A percentile compares a stretch with the other conserved stretches of the same genome.
These are phyloP conservation scores for Fistularia commersonii DNA, from an alignment of 2,797 vertebrate genomes.

Conservation along the genomic window DNA sequence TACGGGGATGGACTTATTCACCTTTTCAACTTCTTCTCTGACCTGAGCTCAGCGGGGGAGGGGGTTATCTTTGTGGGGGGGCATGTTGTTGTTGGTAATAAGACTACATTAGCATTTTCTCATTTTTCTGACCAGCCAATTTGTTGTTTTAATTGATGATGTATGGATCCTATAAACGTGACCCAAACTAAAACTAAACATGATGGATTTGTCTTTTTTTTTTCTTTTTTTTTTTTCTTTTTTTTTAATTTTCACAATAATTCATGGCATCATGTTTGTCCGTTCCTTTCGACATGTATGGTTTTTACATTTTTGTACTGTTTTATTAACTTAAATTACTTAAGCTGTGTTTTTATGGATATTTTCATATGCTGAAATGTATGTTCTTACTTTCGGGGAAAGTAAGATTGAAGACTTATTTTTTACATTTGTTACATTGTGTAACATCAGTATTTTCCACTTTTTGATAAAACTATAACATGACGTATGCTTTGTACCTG, in stretches of 20 bases:
- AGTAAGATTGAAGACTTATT: slow-evolving; percentile 96
- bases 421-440: slow-evolving; percentile 99
- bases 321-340: slow-evolving; percentile 90
- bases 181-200: slow-evolving; percentile 66
- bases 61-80: slow-evolving; percentile 9
- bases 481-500: slow-evolving; percentile 99
- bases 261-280: slow-evolving; percentile 60
- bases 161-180: slow-evolving; percentile 62
- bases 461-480: slow-evolving; percentile 99
- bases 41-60: slow-evolving; percentile 25
- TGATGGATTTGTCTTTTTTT: slow-evolving; percentile 73
- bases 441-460: slow-evolving; percentile 99
- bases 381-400: slow-evolving; percentile 98
- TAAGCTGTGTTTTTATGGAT: slow-evolving; percentile 96
- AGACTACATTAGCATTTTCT: slow-evolving; percentile 6
- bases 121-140: slow-evolving; percentile 58
- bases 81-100: slow-evolving; percentile 35
- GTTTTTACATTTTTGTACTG: slow-evolving; percentile 85
- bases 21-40: slow-evolving; percentile 31
- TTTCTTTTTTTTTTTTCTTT: slow-evolving; percentile 65
- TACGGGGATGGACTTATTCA: slow-evolving; percentile 25
- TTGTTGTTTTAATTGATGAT: slow-evolving; percentile 52
- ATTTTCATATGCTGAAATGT: slow-evolving; percentile 96
- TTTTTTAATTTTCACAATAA: slow-evolving; percentile 67
- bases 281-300: slow-evolving; percentile 77